Base-by-base conservation (phyloP, 2,888 invertebrate species). In the Athalia rosae region DNA sequence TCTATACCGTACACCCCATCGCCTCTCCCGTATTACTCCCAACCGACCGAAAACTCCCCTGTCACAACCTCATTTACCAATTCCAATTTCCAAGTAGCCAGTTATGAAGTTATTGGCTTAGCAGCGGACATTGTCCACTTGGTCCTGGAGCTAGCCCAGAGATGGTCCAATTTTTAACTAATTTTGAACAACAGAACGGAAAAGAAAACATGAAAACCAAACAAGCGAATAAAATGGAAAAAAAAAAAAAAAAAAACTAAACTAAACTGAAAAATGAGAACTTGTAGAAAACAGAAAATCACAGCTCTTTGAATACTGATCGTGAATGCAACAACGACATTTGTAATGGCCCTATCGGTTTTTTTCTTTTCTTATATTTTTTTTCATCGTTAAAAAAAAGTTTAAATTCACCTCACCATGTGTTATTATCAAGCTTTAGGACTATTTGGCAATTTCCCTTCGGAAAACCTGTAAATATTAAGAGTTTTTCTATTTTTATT, bases 91-190 rank as follows among this genome's bases (percentile, higher is more conserved):
- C 28, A 28, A 45, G 85, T 85, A 87, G 87, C 88, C 87, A 87
- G 87, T 73, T 43, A 13, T 86, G 84, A 85, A 85, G 84, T 84
- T 84, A 84, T 84, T 85, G 82, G 82, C 84, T 84, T 84, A 83
- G 84, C 79, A 66, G 69, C 47, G 62, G 69, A 50, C 43, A 61
- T 77, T 69, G 71, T 56, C 71, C 69, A 61, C 69, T 50, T 69
- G 69, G 67, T 77, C 71, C 62, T 66, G 69, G 69, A 77, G 71
- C 50, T 77, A 59, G 41, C 28, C 67, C 56, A 3, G 53, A 53
- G 28, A 56, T 69, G 69, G 69, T 69, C 69, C 69, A 69, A 69
- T 69, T 69, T 56, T 69, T 53, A 69, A 61, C 13, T 13, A 48
- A 53, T 48, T 61, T 43, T 74, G 74, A 9, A 74, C 59, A 74